Conservation (phyloP, 2,113 vertebrate genomes). For the Passer domesticus region DNA sequence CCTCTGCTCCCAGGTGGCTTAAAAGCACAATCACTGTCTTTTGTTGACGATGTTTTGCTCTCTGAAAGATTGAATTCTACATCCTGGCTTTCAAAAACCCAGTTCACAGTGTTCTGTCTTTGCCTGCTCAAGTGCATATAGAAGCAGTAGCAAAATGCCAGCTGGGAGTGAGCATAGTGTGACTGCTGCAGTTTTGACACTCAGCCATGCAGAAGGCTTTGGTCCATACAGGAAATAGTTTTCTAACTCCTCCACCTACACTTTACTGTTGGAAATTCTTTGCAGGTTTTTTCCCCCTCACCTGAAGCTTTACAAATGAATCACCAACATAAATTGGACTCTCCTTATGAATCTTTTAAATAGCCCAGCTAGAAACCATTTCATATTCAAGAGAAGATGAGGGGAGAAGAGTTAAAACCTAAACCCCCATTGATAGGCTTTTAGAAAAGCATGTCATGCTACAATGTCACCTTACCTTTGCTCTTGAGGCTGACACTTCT, state of each 20-base stretch:
- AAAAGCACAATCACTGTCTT: not conserved
- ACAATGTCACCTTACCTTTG: not conserved
- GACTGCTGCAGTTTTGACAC: not conserved
- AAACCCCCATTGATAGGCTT: not conserved
- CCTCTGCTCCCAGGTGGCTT: not conserved
- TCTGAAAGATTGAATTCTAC: not conserved
- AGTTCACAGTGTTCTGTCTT: not conserved
- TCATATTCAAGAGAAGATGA: not conserved
- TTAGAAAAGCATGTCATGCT: not conserved
- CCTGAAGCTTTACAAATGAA: not conserved
- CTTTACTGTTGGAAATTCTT: not conserved
- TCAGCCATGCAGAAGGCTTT: not conserved
- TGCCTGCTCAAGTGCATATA: not conserved
- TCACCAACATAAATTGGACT: not conserved
- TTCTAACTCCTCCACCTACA: not conserved
- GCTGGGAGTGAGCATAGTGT: not conserved
- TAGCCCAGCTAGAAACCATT: not conserved
- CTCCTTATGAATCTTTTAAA: not conserved
- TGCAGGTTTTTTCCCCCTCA: not conserved
- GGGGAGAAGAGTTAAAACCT: not conserved
- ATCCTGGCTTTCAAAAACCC: slow-evolving; percentile 23
- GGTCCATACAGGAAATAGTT: not conserved
- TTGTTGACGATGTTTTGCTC: not conserved
- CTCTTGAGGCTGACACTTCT: not conserved
- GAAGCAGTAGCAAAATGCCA: not conserved